phyloP scores from a whole-genome alignment of 1,140 invertebrate species.

The fruit fly (Drosophila melanogaster) region DNA sequence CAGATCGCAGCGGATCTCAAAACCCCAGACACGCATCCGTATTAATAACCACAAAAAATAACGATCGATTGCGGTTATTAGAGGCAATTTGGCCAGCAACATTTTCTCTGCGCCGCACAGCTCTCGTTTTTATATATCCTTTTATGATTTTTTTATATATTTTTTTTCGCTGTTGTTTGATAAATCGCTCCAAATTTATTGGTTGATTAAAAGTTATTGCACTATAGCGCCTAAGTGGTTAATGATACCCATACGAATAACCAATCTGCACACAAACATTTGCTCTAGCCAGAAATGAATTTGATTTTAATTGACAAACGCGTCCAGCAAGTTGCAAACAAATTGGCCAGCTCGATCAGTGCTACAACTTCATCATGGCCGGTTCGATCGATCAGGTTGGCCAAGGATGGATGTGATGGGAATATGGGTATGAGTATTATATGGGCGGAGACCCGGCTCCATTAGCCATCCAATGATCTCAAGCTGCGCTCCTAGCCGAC shows the following conservation, averaged over 20 bases:
- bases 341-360: slow-evolving; percentile 60
- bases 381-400: slow-evolving; percentile 34
- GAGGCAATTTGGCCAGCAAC: slow-evolving; percentile 79
- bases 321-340: slow-evolving; percentile 72
- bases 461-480: slow-evolving; percentile 59
- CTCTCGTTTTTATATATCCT: slow-evolving; percentile 3
- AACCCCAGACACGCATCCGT: slow-evolving; percentile 48
- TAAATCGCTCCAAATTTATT: slow-evolving; percentile 80
- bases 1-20: slow-evolving; percentile 43
- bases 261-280: slow-evolving; percentile 30
- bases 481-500: slow-evolving; percentile 45
- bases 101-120: slow-evolving; percentile 41
- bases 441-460: slow-evolving; percentile 65
- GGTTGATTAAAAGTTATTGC: slow-evolving; percentile 83
- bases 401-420: too few species aligned
- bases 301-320: slow-evolving; percentile 82
- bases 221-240: slow-evolving; percentile 76
- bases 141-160: slow-evolving; percentile 11
- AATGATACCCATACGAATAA: slow-evolving; percentile 58
- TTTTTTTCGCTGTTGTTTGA: slow-evolving; percentile 54
- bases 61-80: slow-evolving; percentile 84
- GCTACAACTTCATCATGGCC: slow-evolving; percentile 76
- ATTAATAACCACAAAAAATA: slow-evolving; percentile 84
- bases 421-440: not conserved
- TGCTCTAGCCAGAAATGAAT: slow-evolving; percentile 66